Conservation (phyloP, 2,888 invertebrate species). For the Lydus trimaculatus region DNA sequence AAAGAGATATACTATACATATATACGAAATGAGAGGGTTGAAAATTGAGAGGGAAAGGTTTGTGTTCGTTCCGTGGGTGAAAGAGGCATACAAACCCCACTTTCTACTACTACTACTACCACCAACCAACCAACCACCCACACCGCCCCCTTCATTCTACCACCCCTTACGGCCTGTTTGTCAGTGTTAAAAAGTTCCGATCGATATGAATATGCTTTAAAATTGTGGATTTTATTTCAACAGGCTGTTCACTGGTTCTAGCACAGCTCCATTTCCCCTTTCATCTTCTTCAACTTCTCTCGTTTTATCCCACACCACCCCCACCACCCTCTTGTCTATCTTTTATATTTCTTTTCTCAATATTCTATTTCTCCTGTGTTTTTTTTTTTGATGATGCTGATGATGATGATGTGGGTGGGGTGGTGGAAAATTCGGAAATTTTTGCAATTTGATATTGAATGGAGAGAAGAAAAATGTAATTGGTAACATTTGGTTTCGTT, state of each 20-base stretch:
- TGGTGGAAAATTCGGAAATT: too few species aligned
- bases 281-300: too few species aligned
- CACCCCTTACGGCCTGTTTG: background rate
- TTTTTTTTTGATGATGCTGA: too few species aligned
- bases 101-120: background rate
- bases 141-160: background rate
- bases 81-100: conserved; percentile 24
- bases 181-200: conserved; percentile 68
- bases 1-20: too few species aligned
- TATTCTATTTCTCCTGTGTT: too few species aligned
- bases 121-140: background rate
- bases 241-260: conserved; percentile 53
- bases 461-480: too few species aligned
- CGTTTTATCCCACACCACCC: background rate
- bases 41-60: conserved; percentile 43
- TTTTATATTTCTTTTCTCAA: too few species aligned
- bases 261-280: background rate
- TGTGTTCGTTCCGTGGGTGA: conserved; percentile 11
- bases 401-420: too few species aligned
- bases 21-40: conserved; percentile 49
- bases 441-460: too few species aligned
- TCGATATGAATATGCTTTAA: conserved; percentile 72
- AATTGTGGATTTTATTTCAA: conserved; percentile 70
- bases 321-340: background rate
- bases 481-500: too few species aligned